phyloP scores from a whole-genome alignment of 2,113 vertebrate genomes.

The Colius striatus region DNA sequence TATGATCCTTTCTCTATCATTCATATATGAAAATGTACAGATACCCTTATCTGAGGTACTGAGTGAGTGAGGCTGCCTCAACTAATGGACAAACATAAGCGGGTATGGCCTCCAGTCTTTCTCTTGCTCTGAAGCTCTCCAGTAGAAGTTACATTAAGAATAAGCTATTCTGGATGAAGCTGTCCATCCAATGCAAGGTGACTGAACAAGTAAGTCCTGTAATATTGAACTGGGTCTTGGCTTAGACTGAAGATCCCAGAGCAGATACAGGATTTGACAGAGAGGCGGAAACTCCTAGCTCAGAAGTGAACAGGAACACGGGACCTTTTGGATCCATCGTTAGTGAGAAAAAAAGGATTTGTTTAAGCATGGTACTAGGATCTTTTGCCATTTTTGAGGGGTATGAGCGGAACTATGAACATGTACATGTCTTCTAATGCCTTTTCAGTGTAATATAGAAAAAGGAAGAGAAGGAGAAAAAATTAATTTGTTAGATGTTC shows the following conservation, averaged over 20 bases:
- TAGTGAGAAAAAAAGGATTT: background rate
- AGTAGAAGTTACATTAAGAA: background rate
- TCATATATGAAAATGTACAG: background rate
- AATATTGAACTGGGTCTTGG: background rate
- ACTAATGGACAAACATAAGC: background rate
- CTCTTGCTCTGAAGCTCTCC: background rate
- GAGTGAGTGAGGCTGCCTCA: background rate
- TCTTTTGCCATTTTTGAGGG: background rate
- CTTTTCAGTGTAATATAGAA: background rate
- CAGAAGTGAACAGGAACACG: background rate
- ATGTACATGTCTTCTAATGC: background rate
- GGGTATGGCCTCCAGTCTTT: background rate
- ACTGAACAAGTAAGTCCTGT: background rate
- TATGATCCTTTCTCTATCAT: background rate
- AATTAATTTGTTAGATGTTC: conserved; percentile 3
- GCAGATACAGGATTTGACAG: background rate
- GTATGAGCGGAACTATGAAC: background rate
- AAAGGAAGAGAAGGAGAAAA: background rate
- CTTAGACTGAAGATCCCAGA: background rate
- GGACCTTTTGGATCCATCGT: background rate
- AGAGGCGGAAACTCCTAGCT: background rate
- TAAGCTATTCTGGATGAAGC: background rate
- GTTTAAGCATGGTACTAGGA: background rate
- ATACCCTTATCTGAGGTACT: background rate
- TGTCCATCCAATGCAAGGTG: background rate